phyloP scores from a whole-genome alignment of 2,113 vertebrate species.

The Zosterops borbonicus region DNA sequence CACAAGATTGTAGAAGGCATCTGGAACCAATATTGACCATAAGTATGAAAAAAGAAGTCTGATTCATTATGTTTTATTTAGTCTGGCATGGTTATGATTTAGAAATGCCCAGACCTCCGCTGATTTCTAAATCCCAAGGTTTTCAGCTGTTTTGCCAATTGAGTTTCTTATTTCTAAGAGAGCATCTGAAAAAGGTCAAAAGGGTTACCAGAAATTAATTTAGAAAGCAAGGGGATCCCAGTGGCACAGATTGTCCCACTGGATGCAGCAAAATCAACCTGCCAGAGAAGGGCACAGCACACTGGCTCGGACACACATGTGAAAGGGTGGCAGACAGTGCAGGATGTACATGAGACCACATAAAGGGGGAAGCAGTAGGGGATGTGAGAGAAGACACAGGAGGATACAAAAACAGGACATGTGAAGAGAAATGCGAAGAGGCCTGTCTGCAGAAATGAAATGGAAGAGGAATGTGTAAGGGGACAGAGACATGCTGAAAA shows the following conservation, averaged over 20 bases:
- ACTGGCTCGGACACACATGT: fast-evolving
- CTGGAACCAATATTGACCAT: not conserved
- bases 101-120: not conserved
- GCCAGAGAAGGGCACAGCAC: fast-evolving
- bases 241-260: not conserved
- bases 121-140: not conserved
- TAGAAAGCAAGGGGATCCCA: not conserved
- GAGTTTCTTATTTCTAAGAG: not conserved
- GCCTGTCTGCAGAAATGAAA: not conserved
- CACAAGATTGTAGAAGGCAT: conserved; percentile 15
- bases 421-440: not conserved
- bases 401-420: not conserved
- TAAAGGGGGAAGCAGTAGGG: not conserved
- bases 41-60: not conserved
- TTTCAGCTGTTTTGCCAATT: not conserved
- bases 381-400: not conserved
- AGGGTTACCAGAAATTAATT: not conserved
- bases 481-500: not conserved
- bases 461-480: not conserved
- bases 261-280: not conserved
- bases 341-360: no score
- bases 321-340: not conserved
- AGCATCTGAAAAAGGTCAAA: not conserved
- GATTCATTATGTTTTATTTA: not conserved
- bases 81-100: conserved; percentile 6